phyloP scores from a whole-genome alignment of 2,888 invertebrate genomes.

The Rhyacophila evoluta region DNA sequence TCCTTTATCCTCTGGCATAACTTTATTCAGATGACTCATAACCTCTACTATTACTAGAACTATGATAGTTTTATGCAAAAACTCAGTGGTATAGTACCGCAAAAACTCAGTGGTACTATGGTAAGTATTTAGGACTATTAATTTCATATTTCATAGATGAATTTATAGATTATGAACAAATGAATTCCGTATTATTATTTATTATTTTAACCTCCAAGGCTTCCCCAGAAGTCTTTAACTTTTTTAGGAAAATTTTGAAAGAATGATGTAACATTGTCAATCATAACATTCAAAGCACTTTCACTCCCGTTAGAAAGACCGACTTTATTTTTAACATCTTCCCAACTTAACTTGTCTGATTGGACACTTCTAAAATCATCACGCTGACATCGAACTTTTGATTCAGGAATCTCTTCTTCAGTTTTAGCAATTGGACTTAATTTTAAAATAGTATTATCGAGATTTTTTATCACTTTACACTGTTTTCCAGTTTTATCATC shows the following conservation, averaged over 20 bases:
- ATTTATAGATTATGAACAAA: no score
- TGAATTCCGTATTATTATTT: no score
- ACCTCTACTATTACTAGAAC: no score
- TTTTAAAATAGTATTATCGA: slow-evolving; percentile 1
- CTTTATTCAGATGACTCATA: no score
- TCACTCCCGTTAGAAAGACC: slow-evolving; percentile 30
- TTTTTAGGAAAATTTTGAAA: slow-evolving; percentile 28
- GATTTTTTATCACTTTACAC: not conserved
- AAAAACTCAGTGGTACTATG: no score
- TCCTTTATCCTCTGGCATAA: slow-evolving; percentile 63
- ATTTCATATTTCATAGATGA: no score
- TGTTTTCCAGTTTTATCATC: not conserved
- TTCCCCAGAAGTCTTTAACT: slow-evolving; percentile 26
- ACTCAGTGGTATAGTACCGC: no score
- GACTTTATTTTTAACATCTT: slow-evolving; percentile 33
- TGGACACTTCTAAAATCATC: not conserved
- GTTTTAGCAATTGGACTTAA: not conserved
- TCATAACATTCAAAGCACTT: slow-evolving; percentile 29
- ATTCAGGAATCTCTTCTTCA: slow-evolving; percentile 11
- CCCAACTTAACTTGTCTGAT: slow-evolving; percentile 28
- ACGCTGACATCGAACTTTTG: not conserved
- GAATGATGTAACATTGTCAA: slow-evolving; percentile 26
- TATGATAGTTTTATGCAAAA: no score
- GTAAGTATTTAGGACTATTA: no score
- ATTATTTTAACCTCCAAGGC: not conserved